Evolutionary conservation across 2,888 invertebrate species (phyloP).

Genomic region (Lumbricus terrestris): DNA sequence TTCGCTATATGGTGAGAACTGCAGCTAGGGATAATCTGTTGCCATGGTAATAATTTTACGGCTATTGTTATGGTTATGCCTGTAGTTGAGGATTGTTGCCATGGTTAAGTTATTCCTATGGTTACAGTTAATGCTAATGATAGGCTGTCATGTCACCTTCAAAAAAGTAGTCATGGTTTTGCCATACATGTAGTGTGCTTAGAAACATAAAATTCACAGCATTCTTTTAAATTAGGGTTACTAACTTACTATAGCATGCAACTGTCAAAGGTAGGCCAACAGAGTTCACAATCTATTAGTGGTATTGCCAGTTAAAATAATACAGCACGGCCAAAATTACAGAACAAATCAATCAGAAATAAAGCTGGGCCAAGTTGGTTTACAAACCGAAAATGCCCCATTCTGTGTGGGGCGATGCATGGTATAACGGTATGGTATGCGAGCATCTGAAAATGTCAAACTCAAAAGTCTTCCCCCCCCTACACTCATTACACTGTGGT

Average conservation of each 20-base stretch:
- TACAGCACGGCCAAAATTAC: no score
- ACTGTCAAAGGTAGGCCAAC: neutral
- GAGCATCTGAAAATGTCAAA: no score
- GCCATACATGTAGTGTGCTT: neutral
- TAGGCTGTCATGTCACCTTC: neutral
- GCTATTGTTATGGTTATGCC: neutral
- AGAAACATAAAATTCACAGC: neutral
- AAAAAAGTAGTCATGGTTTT: neutral
- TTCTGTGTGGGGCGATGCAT: no score
- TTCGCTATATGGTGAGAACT: neutral
- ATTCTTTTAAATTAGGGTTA: neutral
- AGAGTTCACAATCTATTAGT: neutral
- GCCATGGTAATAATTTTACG: neutral
- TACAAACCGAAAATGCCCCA: no score
- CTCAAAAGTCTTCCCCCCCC: no score
- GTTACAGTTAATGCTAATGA: neutral
- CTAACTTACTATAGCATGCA: no score
- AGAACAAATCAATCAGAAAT: no score
- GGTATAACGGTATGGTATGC: no score
- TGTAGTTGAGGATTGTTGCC: neutral
- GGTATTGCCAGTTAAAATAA: neutral
- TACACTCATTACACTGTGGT: no score
- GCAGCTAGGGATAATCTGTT: neutral
- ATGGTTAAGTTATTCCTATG: neutral
- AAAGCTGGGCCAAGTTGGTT: no score